These are phyloP conservation scores for Rhabdomys pumilio DNA, from an alignment of 2,797 vertebrate species.

Conservation along the genomic window DNA sequence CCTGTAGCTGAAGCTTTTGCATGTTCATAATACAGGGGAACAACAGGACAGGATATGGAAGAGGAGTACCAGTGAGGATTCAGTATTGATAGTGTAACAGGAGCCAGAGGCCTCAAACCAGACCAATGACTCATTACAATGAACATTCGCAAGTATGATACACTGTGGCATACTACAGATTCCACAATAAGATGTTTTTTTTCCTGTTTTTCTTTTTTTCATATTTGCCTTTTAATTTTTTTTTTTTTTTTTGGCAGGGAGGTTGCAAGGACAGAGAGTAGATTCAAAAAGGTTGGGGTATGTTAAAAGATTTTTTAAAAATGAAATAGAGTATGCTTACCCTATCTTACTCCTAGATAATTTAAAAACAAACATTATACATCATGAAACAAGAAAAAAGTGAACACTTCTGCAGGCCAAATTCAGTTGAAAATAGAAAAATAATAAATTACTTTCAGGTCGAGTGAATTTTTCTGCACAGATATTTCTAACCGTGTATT, in stretches of 20 bases:
- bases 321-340: not conserved
- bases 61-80: not conserved
- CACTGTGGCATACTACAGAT: not conserved
- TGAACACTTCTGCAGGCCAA: not conserved
- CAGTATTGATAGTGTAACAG: not conserved
- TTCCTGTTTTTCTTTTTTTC: not conserved
- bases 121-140: not conserved
- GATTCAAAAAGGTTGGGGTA: not conserved
- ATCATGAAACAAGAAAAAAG: not conserved
- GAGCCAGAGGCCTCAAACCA: not conserved
- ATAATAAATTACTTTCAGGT: not conserved
- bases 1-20: too few species aligned
- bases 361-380: conserved; percentile 12
- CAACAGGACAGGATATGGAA: not conserved
- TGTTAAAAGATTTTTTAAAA: not conserved
- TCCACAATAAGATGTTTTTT: not conserved
- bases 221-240: too few species aligned
- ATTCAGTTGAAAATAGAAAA: conserved; percentile 19
- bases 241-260: not conserved
- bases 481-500: not conserved
- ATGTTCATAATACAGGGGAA: not conserved
- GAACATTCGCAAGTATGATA: not conserved
- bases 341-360: not conserved
- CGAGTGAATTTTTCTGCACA: not conserved
- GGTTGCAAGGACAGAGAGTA: not conserved